These are phyloP conservation scores for Frankliniella fusca DNA, from an alignment of 2,888 invertebrate species.

Conservation along the genomic window DNA sequence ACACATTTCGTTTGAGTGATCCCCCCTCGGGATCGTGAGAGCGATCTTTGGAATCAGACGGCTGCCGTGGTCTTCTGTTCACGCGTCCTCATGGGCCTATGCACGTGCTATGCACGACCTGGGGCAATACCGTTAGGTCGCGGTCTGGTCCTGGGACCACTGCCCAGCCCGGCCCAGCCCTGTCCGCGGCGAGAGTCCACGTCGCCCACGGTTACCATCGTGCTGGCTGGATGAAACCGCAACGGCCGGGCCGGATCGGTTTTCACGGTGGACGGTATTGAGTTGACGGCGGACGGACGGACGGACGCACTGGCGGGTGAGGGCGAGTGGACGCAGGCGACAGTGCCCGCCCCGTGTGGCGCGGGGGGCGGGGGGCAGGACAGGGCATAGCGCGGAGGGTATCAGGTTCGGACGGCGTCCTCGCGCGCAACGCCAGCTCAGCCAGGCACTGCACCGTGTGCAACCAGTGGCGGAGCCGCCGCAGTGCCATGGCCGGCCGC, in stretches of 20 bases:
- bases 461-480: background rate
- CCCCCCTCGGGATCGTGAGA: too few species aligned
- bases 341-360: background rate
- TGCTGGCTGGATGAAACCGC: background rate
- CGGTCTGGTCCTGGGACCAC: too few species aligned
- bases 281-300: background rate
- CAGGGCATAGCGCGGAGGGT: background rate
- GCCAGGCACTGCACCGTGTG: background rate
- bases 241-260: background rate
- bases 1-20: background rate
- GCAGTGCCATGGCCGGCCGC: background rate
- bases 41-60: too few species aligned
- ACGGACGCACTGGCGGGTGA: too few species aligned
- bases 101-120: too few species aligned
- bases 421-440: background rate
- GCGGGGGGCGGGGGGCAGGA: background rate
- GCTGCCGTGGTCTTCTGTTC: too few species aligned
- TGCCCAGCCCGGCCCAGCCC: too few species aligned
- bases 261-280: background rate
- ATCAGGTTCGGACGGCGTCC: slow-evolving; percentile 2
- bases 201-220: too few species aligned
- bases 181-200: too few species aligned
- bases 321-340: background rate
- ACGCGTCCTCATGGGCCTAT: too few species aligned
- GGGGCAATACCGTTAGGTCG: too few species aligned